Conservation (phyloP, 1,140 invertebrate species). For the Lepidotrigona ventralis region DNA sequence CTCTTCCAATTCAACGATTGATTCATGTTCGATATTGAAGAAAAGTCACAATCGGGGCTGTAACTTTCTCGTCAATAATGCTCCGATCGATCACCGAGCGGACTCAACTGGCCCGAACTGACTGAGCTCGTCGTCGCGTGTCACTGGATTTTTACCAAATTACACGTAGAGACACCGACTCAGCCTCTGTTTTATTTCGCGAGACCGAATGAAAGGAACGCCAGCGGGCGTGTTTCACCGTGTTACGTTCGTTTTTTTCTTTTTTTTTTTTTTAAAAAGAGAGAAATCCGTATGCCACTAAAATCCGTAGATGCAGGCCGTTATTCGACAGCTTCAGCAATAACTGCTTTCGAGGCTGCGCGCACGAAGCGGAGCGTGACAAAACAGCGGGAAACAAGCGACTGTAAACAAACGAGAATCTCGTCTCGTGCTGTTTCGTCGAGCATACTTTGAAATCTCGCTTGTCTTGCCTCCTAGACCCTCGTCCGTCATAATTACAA, state of each 20-base stretch:
- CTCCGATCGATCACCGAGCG: conserved; percentile 3
- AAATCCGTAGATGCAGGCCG: background rate
- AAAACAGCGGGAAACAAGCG: conserved; percentile 49
- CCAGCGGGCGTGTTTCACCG: background rate
- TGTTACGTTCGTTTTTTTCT: background rate
- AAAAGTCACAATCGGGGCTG: background rate
- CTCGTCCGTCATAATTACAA: conserved; percentile 12
- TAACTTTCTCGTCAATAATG: background rate
- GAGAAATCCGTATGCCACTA: background rate
- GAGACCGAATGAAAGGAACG: background rate
- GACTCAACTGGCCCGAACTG: background rate
- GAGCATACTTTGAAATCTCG: conserved; percentile 21
- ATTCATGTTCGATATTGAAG: conserved; percentile 29
- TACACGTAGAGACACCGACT: background rate
- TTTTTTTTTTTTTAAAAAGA: background rate
- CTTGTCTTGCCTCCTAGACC: background rate
- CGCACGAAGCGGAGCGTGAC: background rate
- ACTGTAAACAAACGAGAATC: conserved; percentile 59
- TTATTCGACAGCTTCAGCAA: background rate
- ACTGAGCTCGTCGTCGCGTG: background rate
- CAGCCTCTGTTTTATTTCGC: too few species aligned
- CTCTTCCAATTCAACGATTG: conserved; percentile 35
- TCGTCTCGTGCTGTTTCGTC: conserved; percentile 13
- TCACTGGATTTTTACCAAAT: background rate
- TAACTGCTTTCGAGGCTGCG: conserved; percentile 12